Conservation (phyloP, 2,888 invertebrate genomes). For the Pristionchus arcanus region DNA sequence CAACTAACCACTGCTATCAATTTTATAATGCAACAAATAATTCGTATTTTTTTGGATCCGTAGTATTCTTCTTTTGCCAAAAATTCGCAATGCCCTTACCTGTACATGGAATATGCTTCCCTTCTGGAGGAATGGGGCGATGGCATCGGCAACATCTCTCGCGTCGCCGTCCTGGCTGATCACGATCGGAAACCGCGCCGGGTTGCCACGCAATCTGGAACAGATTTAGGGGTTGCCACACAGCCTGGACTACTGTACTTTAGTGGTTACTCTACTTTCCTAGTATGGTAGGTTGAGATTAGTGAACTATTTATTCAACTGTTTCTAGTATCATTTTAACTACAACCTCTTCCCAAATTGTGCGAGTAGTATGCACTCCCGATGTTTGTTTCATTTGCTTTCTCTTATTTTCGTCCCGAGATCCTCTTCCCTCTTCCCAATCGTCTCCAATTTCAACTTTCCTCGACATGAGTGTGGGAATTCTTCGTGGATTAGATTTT, state of each 20-base stretch:
- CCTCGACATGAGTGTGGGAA: constrained; percentile 15
- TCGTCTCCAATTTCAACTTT: not conserved
- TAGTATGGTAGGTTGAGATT: too few relatives aligned
- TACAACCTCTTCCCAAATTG: not conserved
- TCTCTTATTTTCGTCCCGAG: not conserved
- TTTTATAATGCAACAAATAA: too few relatives aligned
- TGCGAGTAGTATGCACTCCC: not conserved
- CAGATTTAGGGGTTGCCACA: not conserved
- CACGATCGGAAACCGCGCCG: constrained; percentile 71
- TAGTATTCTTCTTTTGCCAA: too few relatives aligned
- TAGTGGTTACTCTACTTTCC: too few relatives aligned
- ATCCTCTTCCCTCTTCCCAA: constrained; percentile 30
- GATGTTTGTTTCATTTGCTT: not conserved
- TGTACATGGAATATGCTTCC: constrained; percentile 61
- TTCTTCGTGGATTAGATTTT: not conserved
- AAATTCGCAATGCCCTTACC: constrained; percentile 55
- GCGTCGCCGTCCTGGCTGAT: constrained; percentile 76
- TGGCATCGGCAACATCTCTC: constrained; percentile 62
- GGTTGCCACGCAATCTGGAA: constrained; percentile 47
- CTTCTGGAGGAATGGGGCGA: constrained; percentile 62
- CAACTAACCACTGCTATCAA: too few relatives aligned
- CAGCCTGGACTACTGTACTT: not conserved
- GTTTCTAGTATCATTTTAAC: too few relatives aligned
- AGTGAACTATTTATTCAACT: too few relatives aligned
- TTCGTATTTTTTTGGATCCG: too few relatives aligned